phyloP scores from a whole-genome alignment of 2,113 vertebrate genomes.

The Psettodes erumei region DNA sequence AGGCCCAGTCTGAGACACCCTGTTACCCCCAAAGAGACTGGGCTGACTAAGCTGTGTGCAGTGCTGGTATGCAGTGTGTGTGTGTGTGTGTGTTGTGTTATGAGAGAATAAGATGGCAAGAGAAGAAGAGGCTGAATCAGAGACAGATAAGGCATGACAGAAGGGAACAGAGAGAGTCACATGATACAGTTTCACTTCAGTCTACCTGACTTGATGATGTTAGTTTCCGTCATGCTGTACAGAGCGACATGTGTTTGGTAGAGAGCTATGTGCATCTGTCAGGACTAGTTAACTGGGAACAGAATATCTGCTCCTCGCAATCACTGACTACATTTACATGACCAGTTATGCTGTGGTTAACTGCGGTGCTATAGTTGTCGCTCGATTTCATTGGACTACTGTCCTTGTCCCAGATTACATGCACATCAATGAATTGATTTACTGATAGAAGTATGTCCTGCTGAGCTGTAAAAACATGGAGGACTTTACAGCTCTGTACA shows the following conservation, averaged over 20 bases:
- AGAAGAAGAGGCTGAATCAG: slow-evolving; percentile 2
- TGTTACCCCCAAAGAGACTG: slow-evolving; percentile 57
- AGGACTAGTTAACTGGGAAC: neutral
- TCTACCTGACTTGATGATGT: neutral
- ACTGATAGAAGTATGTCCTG: too few relatives aligned
- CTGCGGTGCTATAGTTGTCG: too few relatives aligned
- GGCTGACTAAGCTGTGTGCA: slow-evolving; percentile 49
- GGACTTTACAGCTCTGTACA: too few relatives aligned
- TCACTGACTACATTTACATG: too few relatives aligned
- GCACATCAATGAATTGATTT: too few relatives aligned
- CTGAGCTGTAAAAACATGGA: too few relatives aligned
- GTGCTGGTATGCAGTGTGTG: slow-evolving; percentile 11
- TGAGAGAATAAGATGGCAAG: neutral
- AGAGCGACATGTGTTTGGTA: neutral
- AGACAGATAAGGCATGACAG: neutral
- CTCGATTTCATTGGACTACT: too few relatives aligned
- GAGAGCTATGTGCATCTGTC: neutral
- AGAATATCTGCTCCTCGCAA: neutral
- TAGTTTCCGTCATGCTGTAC: neutral
- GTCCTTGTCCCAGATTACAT: too few relatives aligned
- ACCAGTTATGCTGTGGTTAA: too few relatives aligned
- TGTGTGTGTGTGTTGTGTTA: slow-evolving; percentile 11
- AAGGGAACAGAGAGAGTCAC: neutral
- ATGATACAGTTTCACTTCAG: neutral
- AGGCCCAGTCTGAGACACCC: slow-evolving; percentile 53